These are phyloP conservation scores for Tipula vernalis DNA, from an alignment of 2,888 invertebrate species.

Conservation along the genomic window DNA sequence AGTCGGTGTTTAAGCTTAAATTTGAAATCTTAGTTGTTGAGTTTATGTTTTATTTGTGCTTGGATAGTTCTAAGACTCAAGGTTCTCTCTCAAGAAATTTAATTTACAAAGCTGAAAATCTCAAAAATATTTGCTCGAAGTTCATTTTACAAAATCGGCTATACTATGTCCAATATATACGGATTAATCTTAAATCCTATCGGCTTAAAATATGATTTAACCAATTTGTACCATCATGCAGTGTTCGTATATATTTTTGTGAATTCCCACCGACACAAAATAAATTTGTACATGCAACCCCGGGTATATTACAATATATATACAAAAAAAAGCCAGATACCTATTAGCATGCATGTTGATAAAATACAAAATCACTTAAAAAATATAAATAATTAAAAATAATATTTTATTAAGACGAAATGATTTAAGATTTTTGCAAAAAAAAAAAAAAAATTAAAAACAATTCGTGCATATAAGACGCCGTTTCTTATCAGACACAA, in stretches of 20 bases:
- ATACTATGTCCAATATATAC: too few species aligned
- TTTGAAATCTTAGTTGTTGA: too few species aligned
- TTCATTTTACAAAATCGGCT: too few species aligned
- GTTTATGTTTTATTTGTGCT: too few species aligned
- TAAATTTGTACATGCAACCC: neutral
- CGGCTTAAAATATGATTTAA: neutral
- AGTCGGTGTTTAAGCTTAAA: too few species aligned
- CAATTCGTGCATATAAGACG: neutral
- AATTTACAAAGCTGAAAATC: too few species aligned
- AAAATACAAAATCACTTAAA: neutral
- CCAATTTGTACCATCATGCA: neutral
- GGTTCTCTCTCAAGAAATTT: too few species aligned
- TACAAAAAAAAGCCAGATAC: neutral
- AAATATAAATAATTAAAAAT: neutral
- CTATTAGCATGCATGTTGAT: neutral
- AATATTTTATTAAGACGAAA: constrained; percentile 4
- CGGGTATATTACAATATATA: neutral
- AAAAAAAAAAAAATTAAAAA: too few species aligned
- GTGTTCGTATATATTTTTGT: neutral
- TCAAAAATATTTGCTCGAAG: too few species aligned
- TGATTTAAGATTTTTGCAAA: neutral
- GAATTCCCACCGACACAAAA: neutral
- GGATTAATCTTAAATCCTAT: too few species aligned
- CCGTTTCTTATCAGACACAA: neutral
- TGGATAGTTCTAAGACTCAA: too few species aligned